A percentile compares a stretch with the other conserved stretches of the same genome.
phyloP scores from a whole-genome alignment of 2,113 vertebrate species.

The Malurus alboscapulatus region DNA sequence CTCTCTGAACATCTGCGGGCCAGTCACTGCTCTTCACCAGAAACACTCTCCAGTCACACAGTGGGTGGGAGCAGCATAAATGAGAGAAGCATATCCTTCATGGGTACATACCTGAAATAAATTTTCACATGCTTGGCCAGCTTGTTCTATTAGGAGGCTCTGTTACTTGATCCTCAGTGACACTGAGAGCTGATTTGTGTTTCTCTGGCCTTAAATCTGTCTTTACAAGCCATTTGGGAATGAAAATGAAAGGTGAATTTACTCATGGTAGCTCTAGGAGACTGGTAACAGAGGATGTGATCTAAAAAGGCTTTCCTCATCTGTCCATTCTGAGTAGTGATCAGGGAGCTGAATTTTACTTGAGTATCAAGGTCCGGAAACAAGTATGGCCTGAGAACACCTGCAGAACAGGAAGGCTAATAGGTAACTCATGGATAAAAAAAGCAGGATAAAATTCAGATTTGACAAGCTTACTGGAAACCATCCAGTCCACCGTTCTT shows the following conservation, averaged over 20 bases:
- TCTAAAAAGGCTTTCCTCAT: not conserved
- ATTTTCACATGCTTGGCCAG: not conserved
- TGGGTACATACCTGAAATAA: not conserved
- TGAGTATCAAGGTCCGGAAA: not conserved
- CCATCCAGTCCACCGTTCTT: not conserved
- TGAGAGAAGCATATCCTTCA: not conserved
- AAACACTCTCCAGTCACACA: not conserved
- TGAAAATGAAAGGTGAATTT: not conserved
- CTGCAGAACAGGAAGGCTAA: not conserved
- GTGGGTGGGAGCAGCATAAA: not conserved
- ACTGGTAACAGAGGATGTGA: not conserved
- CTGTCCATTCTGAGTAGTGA: rapidly evolving
- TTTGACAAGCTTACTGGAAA: not conserved
- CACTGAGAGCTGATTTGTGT: not conserved
- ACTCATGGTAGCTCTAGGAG: not conserved
- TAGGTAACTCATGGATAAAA: not conserved
- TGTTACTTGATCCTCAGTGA: not conserved
- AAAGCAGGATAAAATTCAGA: not conserved
- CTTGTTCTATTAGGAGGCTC: not conserved
- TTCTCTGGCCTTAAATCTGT: not conserved
- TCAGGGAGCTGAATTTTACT: not conserved
- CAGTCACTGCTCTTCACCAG: not conserved
- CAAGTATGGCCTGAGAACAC: not conserved
- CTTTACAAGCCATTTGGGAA: not conserved
- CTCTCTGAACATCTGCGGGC: not conserved